Conservation (phyloP, 2,797 vertebrate species). For the Jordanella pulchra region DNA sequence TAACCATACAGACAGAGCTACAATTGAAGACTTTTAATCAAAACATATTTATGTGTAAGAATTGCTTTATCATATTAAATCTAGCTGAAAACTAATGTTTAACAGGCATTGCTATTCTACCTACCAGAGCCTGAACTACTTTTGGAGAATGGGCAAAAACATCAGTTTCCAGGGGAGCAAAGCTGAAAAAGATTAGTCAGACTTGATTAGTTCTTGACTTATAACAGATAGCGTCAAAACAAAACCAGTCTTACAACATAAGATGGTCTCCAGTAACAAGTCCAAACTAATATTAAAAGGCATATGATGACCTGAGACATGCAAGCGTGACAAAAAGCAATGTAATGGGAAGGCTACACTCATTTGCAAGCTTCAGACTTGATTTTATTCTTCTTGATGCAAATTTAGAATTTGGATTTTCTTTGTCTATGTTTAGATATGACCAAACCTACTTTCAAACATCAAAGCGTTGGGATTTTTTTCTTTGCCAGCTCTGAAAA, state of each 20-base stretch:
- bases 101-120: background rate
- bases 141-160: background rate
- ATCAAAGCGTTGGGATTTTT: constrained; percentile 44
- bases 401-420: background rate
- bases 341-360: too few species aligned
- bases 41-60: too few species aligned
- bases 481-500: constrained; percentile 17
- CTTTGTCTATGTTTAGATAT: constrained; percentile 10
- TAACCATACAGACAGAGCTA: background rate
- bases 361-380: too few species aligned
- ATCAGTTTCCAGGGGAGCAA: background rate
- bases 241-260: background rate
- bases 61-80: too few species aligned
- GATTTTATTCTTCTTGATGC: background rate
- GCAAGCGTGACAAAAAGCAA: background rate
- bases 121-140: background rate
- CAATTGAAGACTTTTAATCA: background rate
- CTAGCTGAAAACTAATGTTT: background rate
- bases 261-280: background rate
- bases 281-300: background rate
- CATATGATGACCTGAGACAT: background rate
- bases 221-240: background rate
- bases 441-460: constrained; percentile 13
- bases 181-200: background rate
- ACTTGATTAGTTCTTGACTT: background rate